Evolutionary conservation across 2,113 vertebrate genomes (phyloP).

Genomic region (Takifugu flavidus): DNA sequence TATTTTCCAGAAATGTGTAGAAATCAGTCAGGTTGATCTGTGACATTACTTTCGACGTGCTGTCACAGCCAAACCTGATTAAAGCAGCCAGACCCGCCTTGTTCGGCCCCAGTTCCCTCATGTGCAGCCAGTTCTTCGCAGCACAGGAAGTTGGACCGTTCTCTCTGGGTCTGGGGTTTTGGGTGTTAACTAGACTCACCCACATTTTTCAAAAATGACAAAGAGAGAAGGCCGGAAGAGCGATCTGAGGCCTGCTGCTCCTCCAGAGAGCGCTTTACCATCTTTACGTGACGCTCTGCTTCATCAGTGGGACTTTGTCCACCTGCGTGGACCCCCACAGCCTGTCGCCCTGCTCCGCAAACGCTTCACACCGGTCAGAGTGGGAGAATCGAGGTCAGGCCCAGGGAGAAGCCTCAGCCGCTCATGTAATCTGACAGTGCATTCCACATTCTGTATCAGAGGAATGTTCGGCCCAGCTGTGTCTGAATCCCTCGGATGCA

Average conservation of each 20-base stretch:
- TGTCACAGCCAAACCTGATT: conserved; percentile 17
- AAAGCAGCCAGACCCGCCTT: conserved; percentile 1
- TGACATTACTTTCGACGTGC: conserved; percentile 17
- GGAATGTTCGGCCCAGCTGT: neutral
- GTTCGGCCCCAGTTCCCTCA: conserved; percentile 4
- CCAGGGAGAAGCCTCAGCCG: conserved; percentile 45
- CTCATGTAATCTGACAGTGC: conserved; percentile 53
- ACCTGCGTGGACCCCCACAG: conserved; percentile 32
- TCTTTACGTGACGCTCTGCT: conserved; percentile 43
- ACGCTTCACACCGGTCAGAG: conserved; percentile 24
- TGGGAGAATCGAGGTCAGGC: conserved; percentile 27
- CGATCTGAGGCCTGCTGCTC: conserved; percentile 49
- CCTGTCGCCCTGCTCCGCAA: conserved; percentile 3
- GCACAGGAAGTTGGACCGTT: conserved; percentile 62
- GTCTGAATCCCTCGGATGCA: too few relatives aligned
- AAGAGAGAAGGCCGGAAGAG: conserved; percentile 57
- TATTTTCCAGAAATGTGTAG: too few relatives aligned
- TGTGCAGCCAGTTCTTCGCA: conserved; percentile 38
- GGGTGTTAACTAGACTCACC: conserved; percentile 79
- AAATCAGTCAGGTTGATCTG: conserved; percentile 16
- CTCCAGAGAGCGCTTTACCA: conserved; percentile 50
- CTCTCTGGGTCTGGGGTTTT: conserved; percentile 56
- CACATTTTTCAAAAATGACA: conserved; percentile 78
- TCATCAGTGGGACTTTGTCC: conserved; percentile 29
- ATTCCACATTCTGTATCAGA: conserved; percentile 42